Base-by-base conservation (phyloP, 2,797 vertebrate species). In the Microcaecilia unicolor region DNA sequence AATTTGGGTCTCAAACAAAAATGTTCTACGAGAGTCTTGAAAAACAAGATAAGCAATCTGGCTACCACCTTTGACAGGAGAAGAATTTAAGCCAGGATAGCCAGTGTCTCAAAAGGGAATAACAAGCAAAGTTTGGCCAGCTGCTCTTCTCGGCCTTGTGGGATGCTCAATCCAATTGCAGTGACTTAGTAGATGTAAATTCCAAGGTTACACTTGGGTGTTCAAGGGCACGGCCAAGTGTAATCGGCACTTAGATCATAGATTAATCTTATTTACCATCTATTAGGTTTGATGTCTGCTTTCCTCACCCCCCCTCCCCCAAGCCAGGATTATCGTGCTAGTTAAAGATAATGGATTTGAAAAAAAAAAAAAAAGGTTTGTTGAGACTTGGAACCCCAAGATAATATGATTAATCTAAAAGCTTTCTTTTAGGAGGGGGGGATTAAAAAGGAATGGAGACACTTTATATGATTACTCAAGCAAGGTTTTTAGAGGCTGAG, bases 401-500 rank as follows among this genome's bases (percentile, higher is more conserved):
- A 97, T 99, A 98, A 99, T 98, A 98, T 98, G 93, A 97, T 99
- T 99, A 97, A 97, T 98, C 92, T 98, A 94, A 98, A 97, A 98
- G 95, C 94, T 86, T 91, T 89, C 91, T 90, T 90, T 86, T n/a
- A n/a, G n/a, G n/a, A n/a, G n/a, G n/a, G n/a, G n/a, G n/a, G n/a
- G n/a, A n/a, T n/a, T 64, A 44, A 71, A 82, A 84, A 78, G 80
- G 87, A 76, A 77, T 78, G 90, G 84, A 82, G 64, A 70, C 66
- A 86, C 85, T 89, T 88, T 90, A 89, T 83, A 85, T 33, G 68
- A 88, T 86, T 97, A 94, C 97, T 93, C 97, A 91, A 77, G 76
- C 65, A 79, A 87, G n/a, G n/a, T n/a, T n/a, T n/a, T n/a, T n/a
- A n/a, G n/a, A n/a, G n/a, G n/a, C n/a, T n/a, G n/a, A n/a, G n/a